Base-by-base conservation (phyloP, 1,140 invertebrate genomes). In the Halictus rubicundus region DNA sequence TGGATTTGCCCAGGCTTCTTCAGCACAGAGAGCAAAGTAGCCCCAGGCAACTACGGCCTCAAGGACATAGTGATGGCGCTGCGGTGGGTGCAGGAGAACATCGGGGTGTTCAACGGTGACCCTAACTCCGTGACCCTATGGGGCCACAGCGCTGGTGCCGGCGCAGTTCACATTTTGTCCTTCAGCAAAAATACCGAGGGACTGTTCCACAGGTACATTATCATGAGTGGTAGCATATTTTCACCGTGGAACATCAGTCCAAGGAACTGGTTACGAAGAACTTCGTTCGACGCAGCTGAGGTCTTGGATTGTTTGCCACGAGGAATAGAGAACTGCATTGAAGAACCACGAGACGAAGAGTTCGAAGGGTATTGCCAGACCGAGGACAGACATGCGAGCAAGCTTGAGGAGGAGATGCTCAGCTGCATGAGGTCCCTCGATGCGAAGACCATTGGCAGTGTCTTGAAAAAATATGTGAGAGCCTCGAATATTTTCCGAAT, bases 21-120 rank as follows among this genome's bases (percentile, higher is more conserved):
- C 32, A 91, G 90, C 65, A 90, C 83, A 7, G 88, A 80, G 21
- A 91, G 86, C 57, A 52, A 80, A 42, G 70, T 72, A 10, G 74
- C 89, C 0, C 90, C 91, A 0, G 92, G 92, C 3, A 93, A 93
- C 80, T 90, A 90, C 10, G 92, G 88, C 0, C 9, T 93, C 14
- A 92, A 92, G 78, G 92, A 93, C 69, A 76, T 90, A 6, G 77
- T 93, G 4, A 80, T 87, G 71, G 94, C 94, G 0, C 82, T 95
- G 14, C 85, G 90, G 65, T 95, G 95, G 95, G 86, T 95, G 0
- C 91, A 93, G 68, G 83, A 90, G 10, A 94, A 95, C 72, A 94
- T 95, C 8, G 82, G 61, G 0, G 69, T 66, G 42, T 95, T 95
- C 87, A 92, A 93, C 1, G 94, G 95, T 3, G 93, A 96, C 84